These are phyloP conservation scores for Alethe diademata DNA, from an alignment of 2,113 vertebrate species.

Conservation along the genomic window DNA sequence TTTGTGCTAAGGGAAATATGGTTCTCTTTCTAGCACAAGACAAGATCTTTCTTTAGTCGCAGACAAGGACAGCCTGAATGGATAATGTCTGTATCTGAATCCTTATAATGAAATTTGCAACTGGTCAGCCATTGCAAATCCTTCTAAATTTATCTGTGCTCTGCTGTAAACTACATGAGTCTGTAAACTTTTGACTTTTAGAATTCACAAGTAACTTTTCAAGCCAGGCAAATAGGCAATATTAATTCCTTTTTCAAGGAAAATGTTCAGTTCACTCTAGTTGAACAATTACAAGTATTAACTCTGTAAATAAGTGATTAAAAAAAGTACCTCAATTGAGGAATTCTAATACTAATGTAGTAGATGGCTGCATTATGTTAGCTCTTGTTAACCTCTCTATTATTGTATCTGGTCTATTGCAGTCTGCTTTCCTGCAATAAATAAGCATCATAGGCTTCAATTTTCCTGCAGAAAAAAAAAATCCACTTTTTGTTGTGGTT, in stretches of 20 bases:
- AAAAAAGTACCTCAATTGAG: not conserved
- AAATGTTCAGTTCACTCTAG: not conserved
- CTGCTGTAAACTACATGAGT: not conserved
- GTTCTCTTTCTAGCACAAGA: conserved; percentile 34
- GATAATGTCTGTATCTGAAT: not conserved
- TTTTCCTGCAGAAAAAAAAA: not conserved
- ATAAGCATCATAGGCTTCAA: not conserved
- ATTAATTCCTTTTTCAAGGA: not conserved
- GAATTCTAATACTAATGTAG: not conserved
- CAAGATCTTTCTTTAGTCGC: conserved; percentile 45
- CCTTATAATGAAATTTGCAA: not conserved
- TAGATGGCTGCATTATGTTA: not conserved
- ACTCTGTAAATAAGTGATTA: not conserved
- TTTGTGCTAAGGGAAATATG: conserved; percentile 62
- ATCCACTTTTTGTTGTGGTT: not conserved
- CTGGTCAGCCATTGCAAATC: not conserved
- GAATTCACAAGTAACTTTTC: not conserved
- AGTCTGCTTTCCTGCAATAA: not conserved
- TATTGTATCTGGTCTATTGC: not conserved
- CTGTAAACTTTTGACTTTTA: not conserved
- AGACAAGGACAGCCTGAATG: conserved; percentile 9
- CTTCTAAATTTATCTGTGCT: not conserved
- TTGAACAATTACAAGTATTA: not conserved
- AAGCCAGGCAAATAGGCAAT: not conserved
- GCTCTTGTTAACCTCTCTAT: not conserved